Percentiles rank a stretch among this genome's conserved stretches.
Conservation (phyloP, 2,113 vertebrate species). For the Channa maculata region DNA sequence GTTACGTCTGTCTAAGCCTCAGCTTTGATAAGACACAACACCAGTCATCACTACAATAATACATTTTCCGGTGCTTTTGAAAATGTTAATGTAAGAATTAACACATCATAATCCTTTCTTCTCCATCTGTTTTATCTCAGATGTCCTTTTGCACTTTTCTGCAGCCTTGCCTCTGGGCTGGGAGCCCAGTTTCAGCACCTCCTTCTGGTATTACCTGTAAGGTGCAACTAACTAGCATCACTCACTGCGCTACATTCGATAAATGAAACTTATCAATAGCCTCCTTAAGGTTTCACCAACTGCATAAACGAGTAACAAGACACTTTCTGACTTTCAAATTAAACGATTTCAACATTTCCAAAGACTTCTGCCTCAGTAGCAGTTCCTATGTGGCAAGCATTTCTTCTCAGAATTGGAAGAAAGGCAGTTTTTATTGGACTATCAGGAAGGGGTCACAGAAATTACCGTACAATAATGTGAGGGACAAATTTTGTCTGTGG, state of each 20-base stretch:
- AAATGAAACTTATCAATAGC: not conserved
- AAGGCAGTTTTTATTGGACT: conserved; percentile 78
- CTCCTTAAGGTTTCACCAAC: not conserved
- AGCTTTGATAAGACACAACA: no score
- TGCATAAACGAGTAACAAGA: not conserved
- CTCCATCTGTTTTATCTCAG: conserved; percentile 54
- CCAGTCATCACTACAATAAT: no score
- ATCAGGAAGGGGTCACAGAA: conserved; percentile 70
- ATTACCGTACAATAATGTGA: not conserved
- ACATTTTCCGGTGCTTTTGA: not conserved
- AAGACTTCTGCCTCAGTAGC: conserved; percentile 79
- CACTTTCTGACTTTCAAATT: not conserved
- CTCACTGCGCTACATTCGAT: not conserved
- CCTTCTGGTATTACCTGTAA: conserved; percentile 82
- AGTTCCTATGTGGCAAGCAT: conserved; percentile 82
- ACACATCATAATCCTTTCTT: not conserved
- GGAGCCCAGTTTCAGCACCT: conserved; percentile 81
- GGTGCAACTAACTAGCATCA: not conserved
- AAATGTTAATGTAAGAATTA: not conserved
- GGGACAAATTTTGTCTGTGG: not conserved
- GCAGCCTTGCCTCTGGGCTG: conserved; percentile 78
- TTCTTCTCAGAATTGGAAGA: conserved; percentile 82
- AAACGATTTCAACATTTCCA: not conserved
- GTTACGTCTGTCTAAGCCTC: not conserved
- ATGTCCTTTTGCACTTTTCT: conserved; percentile 84